phyloP scores from a whole-genome alignment of 1,140 invertebrate species.

The Trichomalopsis sarcophagae region DNA sequence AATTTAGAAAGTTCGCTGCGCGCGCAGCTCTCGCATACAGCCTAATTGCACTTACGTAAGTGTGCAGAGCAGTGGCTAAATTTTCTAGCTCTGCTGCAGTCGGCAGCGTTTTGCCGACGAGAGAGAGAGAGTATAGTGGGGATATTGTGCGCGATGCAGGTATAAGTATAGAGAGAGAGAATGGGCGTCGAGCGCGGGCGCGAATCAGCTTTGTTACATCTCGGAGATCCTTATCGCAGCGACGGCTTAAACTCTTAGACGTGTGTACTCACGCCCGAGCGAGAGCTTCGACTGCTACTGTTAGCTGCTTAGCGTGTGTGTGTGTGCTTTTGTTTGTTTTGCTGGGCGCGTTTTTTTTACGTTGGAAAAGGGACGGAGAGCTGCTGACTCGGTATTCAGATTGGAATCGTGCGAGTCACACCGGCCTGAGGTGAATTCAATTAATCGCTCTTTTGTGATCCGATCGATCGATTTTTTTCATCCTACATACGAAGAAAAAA shows the following conservation, averaged over 20 bases:
- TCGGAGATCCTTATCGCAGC: slow-evolving; percentile 9
- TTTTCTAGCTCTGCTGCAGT: not conserved
- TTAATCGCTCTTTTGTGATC: not conserved
- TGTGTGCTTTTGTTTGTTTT: not conserved
- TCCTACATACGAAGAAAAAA: not conserved
- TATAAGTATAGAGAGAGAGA: not conserved
- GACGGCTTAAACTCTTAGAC: slow-evolving; percentile 4
- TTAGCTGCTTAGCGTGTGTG: not conserved
- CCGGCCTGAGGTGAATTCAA: not conserved
- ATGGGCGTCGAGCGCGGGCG: not conserved
- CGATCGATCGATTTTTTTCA: not conserved
- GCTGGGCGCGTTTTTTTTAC: not conserved
- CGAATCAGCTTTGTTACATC: slow-evolving; percentile 19
- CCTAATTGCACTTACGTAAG: slow-evolving; percentile 58
- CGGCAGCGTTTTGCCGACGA: not conserved
- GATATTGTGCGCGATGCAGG: not conserved
- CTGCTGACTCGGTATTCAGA: not conserved
- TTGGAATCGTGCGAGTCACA: not conserved
- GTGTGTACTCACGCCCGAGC: not conserved
- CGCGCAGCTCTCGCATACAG: slow-evolving; percentile 31
- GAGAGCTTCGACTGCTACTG: not conserved
- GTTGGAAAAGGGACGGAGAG: not conserved
- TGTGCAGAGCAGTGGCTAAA: not conserved
- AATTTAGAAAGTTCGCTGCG: slow-evolving; percentile 61
- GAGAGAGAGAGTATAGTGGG: not conserved